phyloP scores from a whole-genome alignment of 53 echinoderm and acorn worm species.

The Pentamera pediparva region DNA sequence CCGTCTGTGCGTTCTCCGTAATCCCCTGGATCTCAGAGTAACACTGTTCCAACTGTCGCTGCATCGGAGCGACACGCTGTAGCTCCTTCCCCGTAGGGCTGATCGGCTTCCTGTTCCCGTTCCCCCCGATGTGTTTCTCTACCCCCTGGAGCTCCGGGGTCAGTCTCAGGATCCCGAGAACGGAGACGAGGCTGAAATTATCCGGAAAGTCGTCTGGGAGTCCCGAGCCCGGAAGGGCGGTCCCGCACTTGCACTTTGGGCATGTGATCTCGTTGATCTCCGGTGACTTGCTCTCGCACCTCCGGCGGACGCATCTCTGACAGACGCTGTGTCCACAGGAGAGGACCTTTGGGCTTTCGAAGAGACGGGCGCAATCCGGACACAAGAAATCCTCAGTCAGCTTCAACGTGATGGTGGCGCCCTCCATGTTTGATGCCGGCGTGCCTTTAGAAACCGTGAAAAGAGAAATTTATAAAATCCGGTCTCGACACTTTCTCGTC shows the following conservation, averaged over 20 bases:
- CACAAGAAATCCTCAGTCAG: conserved; percentile 5
- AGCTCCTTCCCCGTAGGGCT: neutral
- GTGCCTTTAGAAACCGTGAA: no score
- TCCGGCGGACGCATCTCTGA: neutral
- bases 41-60: neutral
- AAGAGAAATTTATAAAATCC: no score
- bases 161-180: neutral
- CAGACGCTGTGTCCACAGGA: conserved; percentile 13
- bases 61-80: neutral
- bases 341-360: neutral
- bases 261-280: neutral
- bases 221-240: neutral
- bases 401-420: neutral
- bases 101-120: neutral
- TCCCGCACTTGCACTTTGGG: neutral
- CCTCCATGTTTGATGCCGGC: conserved; percentile 4
- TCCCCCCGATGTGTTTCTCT: neutral
- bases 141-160: neutral
- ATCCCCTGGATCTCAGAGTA: neutral
- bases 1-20: conserved; percentile 11
- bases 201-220: neutral
- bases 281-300: neutral
- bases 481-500: no score
- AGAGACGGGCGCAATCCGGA: conserved; percentile 1
- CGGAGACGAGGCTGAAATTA: neutral